Base-by-base conservation (phyloP, 2,888 invertebrate species). In the Thereva unica region DNA sequence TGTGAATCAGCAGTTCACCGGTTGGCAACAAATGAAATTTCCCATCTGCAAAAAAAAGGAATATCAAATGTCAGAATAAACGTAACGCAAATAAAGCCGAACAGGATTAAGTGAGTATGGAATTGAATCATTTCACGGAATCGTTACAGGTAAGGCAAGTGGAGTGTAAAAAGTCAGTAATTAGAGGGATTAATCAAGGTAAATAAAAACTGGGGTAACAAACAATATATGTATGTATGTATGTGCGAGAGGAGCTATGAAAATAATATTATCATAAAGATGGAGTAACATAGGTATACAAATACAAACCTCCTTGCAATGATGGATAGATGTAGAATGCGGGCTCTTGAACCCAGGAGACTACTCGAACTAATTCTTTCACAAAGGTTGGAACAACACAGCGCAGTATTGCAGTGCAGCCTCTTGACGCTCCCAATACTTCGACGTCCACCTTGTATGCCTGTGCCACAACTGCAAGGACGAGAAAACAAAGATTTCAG, bases 331-430 rank as follows among this genome's bases (percentile, higher is more conserved):
- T 88, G 81, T 86, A 87, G 80, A 88, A 87, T 71, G 87, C 85
- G 68, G 89, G 89, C 77, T 89, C 89, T 81, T 89, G 89, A 72
- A 89, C 84, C 89, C 89, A 89, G 67, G 89, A 88, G 74, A 89
- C 88, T 71, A 89, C 89, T 77, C 87, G 84, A 73, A 89, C 89
- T 79, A 88, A 82, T 81, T 89, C 89, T 80, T 87, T 88, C 74
- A 89, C 89, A 79, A 88, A 88, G 76, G 87, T 86, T 74, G 89
- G 89, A 74, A 89, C 85, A 74, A 87, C 85, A 80, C 89, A 89
- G 76, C 88, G 87, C 72, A 89, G 81, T 70, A 89, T 86, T 67
- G 89, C 89, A 47, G 89, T 88, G 78, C 89, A 89, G 63, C 89
- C 89, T 73, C 88, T 83, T 54, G 88, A 85, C 67, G 88, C 88